Conservation (phyloP, 2,113 vertebrate genomes). For the Astur gentilis region DNA sequence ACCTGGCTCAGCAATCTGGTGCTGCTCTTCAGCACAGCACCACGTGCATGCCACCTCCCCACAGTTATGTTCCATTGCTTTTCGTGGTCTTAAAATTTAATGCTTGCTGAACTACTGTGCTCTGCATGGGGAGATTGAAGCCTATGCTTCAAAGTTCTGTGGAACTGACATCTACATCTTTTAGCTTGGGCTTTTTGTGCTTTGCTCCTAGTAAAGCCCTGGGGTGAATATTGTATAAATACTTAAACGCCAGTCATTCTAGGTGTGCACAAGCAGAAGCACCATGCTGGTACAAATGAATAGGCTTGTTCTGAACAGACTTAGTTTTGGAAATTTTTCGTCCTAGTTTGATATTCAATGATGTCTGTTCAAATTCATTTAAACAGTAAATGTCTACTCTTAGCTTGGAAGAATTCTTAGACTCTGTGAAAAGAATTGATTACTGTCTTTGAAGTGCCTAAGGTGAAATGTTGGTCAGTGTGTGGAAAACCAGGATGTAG, state of each 20-base stretch:
- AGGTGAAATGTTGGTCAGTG: neutral
- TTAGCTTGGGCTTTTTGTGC: neutral
- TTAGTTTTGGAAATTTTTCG: neutral
- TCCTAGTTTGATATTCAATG: neutral
- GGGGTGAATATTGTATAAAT: neutral
- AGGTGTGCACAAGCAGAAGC: neutral
- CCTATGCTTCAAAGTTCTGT: neutral
- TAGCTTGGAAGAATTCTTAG: neutral
- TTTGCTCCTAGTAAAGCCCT: neutral
- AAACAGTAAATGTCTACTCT: neutral
- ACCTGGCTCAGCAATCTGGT: neutral
- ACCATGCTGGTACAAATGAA: neutral
- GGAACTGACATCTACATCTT: neutral
- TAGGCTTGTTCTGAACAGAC: neutral
- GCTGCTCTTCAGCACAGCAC: neutral
- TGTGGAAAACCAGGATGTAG: neutral
- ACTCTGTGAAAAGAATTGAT: neutral
- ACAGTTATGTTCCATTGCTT: neutral
- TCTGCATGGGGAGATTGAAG: neutral
- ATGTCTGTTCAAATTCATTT: neutral
- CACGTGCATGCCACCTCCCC: neutral
- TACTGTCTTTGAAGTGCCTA: neutral
- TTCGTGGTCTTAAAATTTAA: neutral
- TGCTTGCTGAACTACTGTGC: neutral
- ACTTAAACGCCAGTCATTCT: neutral